phyloP scores from a whole-genome alignment of 2,113 vertebrate genomes.

The Sciurus niger region DNA sequence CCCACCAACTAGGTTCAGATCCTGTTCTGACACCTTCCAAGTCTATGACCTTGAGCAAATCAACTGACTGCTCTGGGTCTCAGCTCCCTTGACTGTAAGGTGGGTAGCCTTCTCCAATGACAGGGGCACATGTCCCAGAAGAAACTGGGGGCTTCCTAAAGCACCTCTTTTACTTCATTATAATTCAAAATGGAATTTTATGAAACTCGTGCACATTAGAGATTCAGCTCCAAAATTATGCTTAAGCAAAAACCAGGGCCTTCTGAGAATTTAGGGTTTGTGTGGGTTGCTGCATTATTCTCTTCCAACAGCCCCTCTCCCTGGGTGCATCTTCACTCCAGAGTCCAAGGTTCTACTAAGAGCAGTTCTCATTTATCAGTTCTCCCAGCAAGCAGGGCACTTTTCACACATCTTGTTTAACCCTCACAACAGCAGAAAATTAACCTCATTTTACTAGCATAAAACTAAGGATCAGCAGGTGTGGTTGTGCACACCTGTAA shows the following conservation, averaged over 20 bases:
- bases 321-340: background rate
- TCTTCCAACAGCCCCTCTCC: background rate
- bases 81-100: background rate
- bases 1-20: background rate
- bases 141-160: background rate
- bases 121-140: background rate
- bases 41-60: background rate
- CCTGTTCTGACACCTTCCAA: background rate
- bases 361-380: background rate
- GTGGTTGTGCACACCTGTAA: too few relatives aligned
- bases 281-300: background rate
- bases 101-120: background rate
- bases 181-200: background rate
- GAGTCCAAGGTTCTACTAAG: too few relatives aligned
- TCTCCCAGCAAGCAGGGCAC: rapidly evolving
- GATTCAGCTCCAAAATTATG: background rate
- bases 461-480: background rate
- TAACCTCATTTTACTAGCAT: background rate
- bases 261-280: background rate
- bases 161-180: background rate
- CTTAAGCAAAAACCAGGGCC: background rate
- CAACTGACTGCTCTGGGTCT: background rate
- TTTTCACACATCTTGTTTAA: background rate
- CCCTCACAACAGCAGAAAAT: background rate
- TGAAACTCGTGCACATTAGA: background rate